Evolutionary conservation across 2,888 invertebrate species (phyloP), one percentile per base, ranked within the genome.

Genomic region (Nemoura dubitans): DNA sequence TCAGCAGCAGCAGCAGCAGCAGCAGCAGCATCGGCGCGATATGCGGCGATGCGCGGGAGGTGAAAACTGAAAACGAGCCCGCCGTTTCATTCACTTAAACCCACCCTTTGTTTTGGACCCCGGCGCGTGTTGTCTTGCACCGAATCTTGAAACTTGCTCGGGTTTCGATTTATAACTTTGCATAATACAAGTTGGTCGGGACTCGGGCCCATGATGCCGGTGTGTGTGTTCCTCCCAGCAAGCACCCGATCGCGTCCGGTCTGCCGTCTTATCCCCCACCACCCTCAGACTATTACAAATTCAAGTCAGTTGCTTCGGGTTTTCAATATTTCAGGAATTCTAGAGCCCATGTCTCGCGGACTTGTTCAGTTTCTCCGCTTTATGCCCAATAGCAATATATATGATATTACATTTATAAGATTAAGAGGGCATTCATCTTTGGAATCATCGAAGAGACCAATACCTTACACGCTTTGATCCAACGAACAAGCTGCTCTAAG

Each of bases 281-380:
- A 36, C 36, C 36, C 36, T 36, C 36, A 36, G 59, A 59, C 59
- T 59, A 59, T 59, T 59, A 59, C 59, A 59, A 10, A 59, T 59
- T 59, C 59, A 59, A 59, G 59, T 59, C 59, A 59, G 16, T 59
- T 21, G 10, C 21, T 59, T 7, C 59, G 59, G 59, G 16, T 59
- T 59, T 59, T 59, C 59, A 59, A 59, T 59, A 59, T 59, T 59
- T 59, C 59, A 59, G 59, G 59, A 59, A 59, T 59, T 59, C 59
- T 59, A 59, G 14, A 21, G 59, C 59, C 59, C 59, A 14, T 21
- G 59, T 21, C 59, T 21, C 21, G 59, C 16, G 59, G 59, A 59
- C 59, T 59, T 59, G 59, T 59, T 59, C 59, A 59, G 14, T 59
- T 59, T 59, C 59, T 59, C 59, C 59, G 14, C 59, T 59, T 59